phyloP scores from a whole-genome alignment of 2,888 invertebrate species.

The Chalcosyrphus nemorum region DNA sequence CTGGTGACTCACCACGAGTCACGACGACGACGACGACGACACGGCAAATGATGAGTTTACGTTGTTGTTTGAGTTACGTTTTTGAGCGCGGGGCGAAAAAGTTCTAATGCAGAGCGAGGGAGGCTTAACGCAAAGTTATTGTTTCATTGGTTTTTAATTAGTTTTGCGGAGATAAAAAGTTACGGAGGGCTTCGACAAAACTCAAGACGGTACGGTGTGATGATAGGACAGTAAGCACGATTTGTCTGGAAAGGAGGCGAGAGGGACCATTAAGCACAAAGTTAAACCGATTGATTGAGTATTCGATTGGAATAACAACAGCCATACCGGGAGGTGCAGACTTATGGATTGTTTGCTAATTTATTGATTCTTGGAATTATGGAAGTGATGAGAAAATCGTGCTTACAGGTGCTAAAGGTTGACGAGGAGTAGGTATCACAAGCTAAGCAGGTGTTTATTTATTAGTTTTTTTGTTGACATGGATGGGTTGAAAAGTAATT shows the following conservation, averaged over 20 bases:
- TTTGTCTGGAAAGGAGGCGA: conserved; percentile 22
- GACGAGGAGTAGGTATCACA: neutral
- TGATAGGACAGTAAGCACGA: conserved; percentile 23
- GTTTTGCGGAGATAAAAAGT: conserved; percentile 43
- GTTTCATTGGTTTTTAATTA: conserved; percentile 67
- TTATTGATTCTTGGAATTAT: conserved; percentile 52
- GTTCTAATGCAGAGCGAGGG: conserved; percentile 8
- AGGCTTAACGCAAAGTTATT: conserved; percentile 49
- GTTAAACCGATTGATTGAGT: conserved; percentile 53
- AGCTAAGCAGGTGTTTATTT: conserved; percentile 4
- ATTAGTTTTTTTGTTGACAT: conserved; percentile 15
- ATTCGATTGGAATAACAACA: conserved; percentile 45
- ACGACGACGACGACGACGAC: neutral
- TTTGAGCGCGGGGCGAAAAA: too few species aligned
- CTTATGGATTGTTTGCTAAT: conserved; percentile 38
- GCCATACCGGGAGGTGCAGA: neutral
- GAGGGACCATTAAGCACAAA: conserved; percentile 56
- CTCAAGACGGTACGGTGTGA: neutral
- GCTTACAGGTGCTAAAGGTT: conserved; percentile 12
- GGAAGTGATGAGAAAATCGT: conserved; percentile 35
- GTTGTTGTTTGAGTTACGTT: conserved; percentile 46
- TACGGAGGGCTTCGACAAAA: neutral
- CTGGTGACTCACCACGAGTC: conserved; percentile 50
- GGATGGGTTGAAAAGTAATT: conserved; percentile 10
- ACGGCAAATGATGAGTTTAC: conserved; percentile 23